Base-by-base conservation (phyloP, 2,113 vertebrate species). In the Podarcis raffonei region DNA sequence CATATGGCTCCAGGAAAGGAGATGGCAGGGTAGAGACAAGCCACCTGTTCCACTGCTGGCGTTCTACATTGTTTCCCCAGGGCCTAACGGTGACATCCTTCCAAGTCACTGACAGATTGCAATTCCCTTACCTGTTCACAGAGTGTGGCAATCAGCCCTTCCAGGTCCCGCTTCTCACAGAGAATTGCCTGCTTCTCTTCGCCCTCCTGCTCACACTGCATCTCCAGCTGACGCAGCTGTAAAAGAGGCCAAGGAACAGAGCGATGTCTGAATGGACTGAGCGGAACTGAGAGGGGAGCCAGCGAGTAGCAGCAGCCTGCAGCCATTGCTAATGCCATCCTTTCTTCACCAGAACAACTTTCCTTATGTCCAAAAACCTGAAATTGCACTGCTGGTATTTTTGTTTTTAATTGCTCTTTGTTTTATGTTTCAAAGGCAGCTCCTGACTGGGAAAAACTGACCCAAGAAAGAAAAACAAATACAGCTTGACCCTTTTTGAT, bases 161-260 rank as follows among this genome's bases (percentile, higher is more conserved):
- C 99, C 96, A 99, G 90, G 89, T 99, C 99, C 77, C 97, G 97
- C 93, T 99, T 99, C 96, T 99, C 98, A 0, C 98, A 98, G 57
- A 99, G 96, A 87, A 97, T 97, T 96, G 96, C 94, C 97, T 98
- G 98, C 92, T 98, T 99, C 96, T 99, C 98, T 85, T 99, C 98
- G 0, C 97, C 96, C 88, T 98, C 98, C 91, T 99, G 98, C 90
- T 99, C 98, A 95, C 99, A 93, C 94, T 99, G 99, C 98, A 98
- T 98, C 96, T 99, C 98, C 97, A 99, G 94, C 97, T 99, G 99
- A 37, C 94, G 97, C 42, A 99, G 98, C 99, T 99, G 90, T 30
- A 78, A 22, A 85, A 48, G 13, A 89, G 37, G 27, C 0, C 37
- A n/a, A 62, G 90, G 62, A 48, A 37, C 6, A 6, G 8, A 32